Base-by-base conservation (phyloP, 2,797 vertebrate genomes). In the Hydrocynus forskahlii region DNA sequence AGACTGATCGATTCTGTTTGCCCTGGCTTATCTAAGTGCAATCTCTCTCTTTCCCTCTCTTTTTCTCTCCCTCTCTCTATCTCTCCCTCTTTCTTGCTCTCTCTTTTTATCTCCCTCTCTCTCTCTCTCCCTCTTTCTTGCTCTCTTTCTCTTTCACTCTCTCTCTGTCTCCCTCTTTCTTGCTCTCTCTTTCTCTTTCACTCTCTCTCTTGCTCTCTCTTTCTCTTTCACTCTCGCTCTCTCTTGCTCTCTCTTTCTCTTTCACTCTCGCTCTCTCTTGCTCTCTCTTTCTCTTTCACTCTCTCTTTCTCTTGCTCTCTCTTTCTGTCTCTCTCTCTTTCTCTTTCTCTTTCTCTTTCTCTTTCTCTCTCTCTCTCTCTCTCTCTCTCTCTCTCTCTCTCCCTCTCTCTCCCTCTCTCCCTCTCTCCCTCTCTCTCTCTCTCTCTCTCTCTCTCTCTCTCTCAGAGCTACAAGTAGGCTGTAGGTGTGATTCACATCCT, bases 1-100 rank as follows among this genome's bases (percentile, higher is more conserved):
- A 86, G 90, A 10, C 62, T 25, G 78, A 94, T 95, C 91, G 91
- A 94, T 94, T 92, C 89, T 80, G 89, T 92, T 92, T 92, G 88
- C 88, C 87, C 83, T 76, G 88, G 88, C 89, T 90, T 87, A 88
- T 91, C 88, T 86, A 80, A 87, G 87, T 88, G 86, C 85, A 83
- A 86, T 88, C 88, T 89, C 84, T 81, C 87, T 77, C 83, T 83
- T 87, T 78, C 85, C 73, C 66, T 69, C 25, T 79, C 48, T 48
- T 64, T 38, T n/a, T 75, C 59, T 69, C 63, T 62, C 71, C 69
- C 63, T 62, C 72, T 89, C 83, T 81, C 71, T 68, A 69, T 59
- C 54, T 35, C 35, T 2, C 35, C 4, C 35, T 35, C 35, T 2
- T 4, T 35, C 35, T 35, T 35, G 2, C 35, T 35, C 35, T 35